Conservation (phyloP, 2,797 vertebrate genomes). For the Malurus leucopterus region DNA sequence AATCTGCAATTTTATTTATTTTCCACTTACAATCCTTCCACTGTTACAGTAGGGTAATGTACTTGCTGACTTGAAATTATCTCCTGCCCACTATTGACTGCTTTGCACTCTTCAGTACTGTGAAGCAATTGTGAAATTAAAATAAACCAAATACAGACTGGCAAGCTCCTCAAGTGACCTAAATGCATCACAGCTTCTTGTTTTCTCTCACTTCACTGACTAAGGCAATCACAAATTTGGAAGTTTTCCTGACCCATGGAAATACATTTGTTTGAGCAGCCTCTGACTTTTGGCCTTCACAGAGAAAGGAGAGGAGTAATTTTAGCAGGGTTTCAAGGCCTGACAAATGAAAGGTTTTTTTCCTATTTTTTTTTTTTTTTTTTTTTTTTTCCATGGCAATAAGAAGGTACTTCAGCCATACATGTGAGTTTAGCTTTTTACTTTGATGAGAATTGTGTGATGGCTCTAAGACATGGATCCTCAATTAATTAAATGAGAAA, state of each 20-base stretch:
- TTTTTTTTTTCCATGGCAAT: background rate
- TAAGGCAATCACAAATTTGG: background rate
- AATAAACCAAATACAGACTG: background rate
- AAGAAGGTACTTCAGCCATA: background rate
- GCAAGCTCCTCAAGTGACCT: background rate
- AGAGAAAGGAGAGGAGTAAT: background rate
- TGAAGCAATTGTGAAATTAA: background rate
- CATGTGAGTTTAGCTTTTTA: background rate
- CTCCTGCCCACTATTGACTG: background rate
- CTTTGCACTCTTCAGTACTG: background rate
- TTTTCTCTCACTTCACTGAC: background rate
- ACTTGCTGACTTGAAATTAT: background rate
- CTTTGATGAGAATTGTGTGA: background rate
- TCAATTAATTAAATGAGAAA: background rate
- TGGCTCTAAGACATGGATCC: background rate
- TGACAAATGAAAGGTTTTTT: accelerated
- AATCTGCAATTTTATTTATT: background rate
- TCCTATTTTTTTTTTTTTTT: accelerated
- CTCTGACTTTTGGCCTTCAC: background rate
- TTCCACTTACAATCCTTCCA: background rate
- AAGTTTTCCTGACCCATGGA: background rate
- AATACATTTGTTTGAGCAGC: background rate
- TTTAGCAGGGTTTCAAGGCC: background rate
- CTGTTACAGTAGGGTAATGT: background rate
- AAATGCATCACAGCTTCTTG: background rate